Evolutionary conservation across 2,113 vertebrate species (phyloP).

Genomic region (Neodontobutis hainanensis): DNA sequence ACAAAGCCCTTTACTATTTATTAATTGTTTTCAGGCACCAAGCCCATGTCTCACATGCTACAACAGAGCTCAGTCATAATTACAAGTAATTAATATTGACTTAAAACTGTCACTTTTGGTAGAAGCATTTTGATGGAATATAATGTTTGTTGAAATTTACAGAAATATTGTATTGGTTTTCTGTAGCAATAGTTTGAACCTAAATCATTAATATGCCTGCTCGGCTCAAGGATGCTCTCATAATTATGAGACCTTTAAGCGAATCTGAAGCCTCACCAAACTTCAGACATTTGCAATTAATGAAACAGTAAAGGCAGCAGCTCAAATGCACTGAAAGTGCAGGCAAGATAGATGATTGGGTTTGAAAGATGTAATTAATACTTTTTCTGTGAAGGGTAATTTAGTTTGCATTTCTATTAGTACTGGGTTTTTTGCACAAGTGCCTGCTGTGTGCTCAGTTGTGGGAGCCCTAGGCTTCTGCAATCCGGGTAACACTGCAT

Average conservation of each 20-base stretch:
- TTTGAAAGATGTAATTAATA: conserved; percentile 50
- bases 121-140: no score
- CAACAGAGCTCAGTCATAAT: neutral
- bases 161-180: neutral
- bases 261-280: neutral
- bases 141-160: no score
- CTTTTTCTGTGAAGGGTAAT: conserved; percentile 40
- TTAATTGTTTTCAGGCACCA: neutral
- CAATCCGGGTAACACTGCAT: conserved; percentile 31
- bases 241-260: neutral
- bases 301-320: neutral
- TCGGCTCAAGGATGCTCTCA: neutral
- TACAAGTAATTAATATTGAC: neutral
- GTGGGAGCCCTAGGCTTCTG: conserved; percentile 40
- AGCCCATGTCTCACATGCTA: neutral
- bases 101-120: neutral
- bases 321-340: neutral
- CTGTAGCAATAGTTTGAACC: neutral
- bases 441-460: conserved; percentile 47
- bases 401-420: conserved; percentile 54
- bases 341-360: conserved; percentile 19
- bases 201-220: neutral
- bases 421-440: conserved; percentile 39
- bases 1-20: no score
- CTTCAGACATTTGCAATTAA: neutral